Evolutionary conservation across 53 echinoderm and acorn worm species (phyloP).

Genomic region (Arbacia lixula): DNA sequence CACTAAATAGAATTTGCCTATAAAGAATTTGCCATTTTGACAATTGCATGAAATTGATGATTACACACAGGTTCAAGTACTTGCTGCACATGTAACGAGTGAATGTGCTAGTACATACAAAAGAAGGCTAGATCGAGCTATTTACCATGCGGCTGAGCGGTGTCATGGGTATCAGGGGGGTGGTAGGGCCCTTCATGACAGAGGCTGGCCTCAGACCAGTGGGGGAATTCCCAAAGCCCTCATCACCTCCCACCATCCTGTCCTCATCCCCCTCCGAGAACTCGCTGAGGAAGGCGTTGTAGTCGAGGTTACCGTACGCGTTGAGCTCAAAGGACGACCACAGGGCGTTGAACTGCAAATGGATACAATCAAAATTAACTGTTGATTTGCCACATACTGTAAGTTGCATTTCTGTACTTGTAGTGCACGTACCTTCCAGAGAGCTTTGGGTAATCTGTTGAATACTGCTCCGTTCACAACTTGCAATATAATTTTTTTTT

Average conservation of each 20-base stretch:
- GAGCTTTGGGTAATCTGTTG: no score
- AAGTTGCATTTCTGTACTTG: neutral
- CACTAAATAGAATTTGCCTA: no score
- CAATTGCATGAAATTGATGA: no score
- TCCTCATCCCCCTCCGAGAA: conserved; percentile 54
- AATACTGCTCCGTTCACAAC: no score
- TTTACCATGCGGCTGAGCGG: conserved; percentile 26
- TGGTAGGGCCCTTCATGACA: neutral
- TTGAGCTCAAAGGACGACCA: conserved; percentile 86
- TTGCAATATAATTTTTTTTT: no score
- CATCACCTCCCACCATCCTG: neutral
- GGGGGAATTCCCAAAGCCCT: neutral
- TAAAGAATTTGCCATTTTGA: no score
- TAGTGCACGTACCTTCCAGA: no score
- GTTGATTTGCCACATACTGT: neutral
- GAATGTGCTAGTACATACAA: no score
- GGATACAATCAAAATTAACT: neutral
- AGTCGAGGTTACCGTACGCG: conserved; percentile 93
- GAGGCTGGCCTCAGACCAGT: conserved; percentile 20
- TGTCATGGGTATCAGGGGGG: conserved; percentile 1
- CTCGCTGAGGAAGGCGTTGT: conserved; percentile 75
- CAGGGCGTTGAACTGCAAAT: conserved; percentile 76
- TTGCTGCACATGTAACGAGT: no score
- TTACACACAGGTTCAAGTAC: no score
- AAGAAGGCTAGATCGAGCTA: neutral